Conservation (phyloP, 2,888 invertebrate species). For the Drosophila falleni region DNA sequence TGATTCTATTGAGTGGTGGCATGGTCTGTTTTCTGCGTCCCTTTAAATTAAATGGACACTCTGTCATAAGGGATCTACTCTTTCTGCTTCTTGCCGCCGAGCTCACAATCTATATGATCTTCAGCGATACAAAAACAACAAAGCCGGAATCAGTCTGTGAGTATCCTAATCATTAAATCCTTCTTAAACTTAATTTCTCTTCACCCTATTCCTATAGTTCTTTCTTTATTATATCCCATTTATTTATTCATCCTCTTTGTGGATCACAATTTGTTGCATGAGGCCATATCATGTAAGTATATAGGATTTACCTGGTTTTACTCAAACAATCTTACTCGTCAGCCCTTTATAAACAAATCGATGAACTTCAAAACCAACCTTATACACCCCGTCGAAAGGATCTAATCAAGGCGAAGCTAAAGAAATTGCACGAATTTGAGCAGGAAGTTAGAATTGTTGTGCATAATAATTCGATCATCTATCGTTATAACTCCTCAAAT, state of each 20-base stretch:
- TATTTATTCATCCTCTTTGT: slow-evolving; percentile 49
- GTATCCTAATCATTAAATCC: not conserved
- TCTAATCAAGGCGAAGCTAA: not conserved
- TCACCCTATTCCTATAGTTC: slow-evolving; percentile 10
- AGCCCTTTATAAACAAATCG: slow-evolving; percentile 8
- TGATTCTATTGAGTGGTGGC: slow-evolving; percentile 52
- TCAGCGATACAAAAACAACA: not conserved
- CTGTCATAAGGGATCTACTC: slow-evolving; percentile 48
- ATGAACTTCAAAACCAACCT: not conserved
- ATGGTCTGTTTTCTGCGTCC: slow-evolving; percentile 49
- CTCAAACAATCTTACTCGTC: no score
- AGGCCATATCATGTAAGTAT: slow-evolving; percentile 37
- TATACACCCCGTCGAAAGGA: not conserved
- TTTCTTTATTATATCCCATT: slow-evolving; percentile 20
- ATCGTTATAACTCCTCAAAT: not conserved
- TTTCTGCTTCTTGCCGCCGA: slow-evolving; percentile 45
- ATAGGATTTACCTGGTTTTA: not conserved
- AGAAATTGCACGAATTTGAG: not conserved
- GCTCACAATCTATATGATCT: slow-evolving; percentile 7
- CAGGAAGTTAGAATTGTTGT: slow-evolving; percentile 1
- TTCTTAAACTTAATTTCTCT: no score
- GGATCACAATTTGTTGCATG: slow-evolving; percentile 35
- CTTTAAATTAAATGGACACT: slow-evolving; percentile 48
- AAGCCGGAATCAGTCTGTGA: slow-evolving; percentile 22
- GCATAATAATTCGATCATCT: not conserved